Conservation (phyloP, 2,797 vertebrate species). For the Alosa sapidissima region DNA sequence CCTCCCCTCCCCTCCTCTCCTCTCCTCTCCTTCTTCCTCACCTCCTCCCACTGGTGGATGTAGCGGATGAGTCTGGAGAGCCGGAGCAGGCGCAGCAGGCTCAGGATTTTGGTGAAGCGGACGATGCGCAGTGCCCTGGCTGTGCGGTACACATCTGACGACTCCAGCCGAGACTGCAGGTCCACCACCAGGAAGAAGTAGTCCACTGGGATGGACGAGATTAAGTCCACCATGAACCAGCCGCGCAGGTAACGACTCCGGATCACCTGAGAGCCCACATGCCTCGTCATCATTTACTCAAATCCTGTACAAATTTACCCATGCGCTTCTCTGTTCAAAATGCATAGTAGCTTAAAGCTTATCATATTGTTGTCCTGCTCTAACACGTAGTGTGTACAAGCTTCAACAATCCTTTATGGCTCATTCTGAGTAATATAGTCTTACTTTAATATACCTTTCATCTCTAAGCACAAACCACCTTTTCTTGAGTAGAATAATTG, state of each 20-base stretch:
- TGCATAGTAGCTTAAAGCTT: background rate
- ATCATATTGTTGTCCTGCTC: background rate
- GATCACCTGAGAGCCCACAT: conserved; percentile 68
- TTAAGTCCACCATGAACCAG: conserved; percentile 94
- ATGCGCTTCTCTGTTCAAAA: background rate
- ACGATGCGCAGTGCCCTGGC: conserved; percentile 92
- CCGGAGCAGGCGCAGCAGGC: conserved; percentile 86
- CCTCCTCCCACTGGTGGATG: conserved; percentile 97
- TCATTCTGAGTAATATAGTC: too few species aligned
- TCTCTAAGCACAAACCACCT: background rate
- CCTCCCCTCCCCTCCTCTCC: conserved; percentile 64
- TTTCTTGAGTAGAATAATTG: background rate
- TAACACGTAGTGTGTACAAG: background rate
- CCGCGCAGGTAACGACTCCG: conserved; percentile 88
- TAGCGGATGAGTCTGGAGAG: conserved; percentile 94
- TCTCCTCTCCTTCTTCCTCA: conserved; percentile 57
- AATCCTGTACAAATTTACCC: background rate
- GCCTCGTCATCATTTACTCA: background rate
- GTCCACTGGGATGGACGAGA: conserved; percentile 97
- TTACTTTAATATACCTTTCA: too few species aligned
- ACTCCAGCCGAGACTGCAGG: conserved; percentile 84
- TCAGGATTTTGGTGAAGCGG: conserved; percentile 95
- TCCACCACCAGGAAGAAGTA: conserved; percentile 94
- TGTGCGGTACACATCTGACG: conserved; percentile 93
- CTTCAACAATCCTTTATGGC: too few species aligned